Conservation (phyloP, 2,888 invertebrate species). For the Oscheius myriophilus region DNA sequence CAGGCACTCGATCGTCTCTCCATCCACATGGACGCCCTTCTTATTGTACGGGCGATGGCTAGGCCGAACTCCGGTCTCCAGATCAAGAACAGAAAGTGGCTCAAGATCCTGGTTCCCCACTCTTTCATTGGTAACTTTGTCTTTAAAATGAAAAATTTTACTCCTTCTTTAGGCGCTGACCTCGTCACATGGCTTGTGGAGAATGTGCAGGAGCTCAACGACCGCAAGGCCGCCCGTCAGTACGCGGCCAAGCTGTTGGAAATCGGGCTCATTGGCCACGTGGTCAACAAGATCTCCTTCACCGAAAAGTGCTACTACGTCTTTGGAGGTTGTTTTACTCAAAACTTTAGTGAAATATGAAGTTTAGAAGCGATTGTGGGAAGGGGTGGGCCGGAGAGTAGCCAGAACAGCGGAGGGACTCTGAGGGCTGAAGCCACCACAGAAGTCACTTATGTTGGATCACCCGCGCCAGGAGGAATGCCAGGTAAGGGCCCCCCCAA, state of each 20-base stretch:
- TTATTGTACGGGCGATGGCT: slow-evolving; percentile 90
- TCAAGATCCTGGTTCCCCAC: slow-evolving; percentile 97
- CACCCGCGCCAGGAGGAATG: slow-evolving; percentile 43
- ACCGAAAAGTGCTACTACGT: slow-evolving; percentile 68
- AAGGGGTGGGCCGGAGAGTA: slow-evolving; percentile 39
- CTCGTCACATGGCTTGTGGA: slow-evolving; percentile 65
- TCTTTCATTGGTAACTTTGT: slow-evolving; percentile 85
- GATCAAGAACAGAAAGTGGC: slow-evolving; percentile 96
- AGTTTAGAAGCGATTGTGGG: slow-evolving; percentile 37
- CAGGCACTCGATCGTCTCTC: slow-evolving; percentile 30
- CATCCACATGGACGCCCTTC: slow-evolving; percentile 41
- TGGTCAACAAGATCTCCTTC: slow-evolving; percentile 65
- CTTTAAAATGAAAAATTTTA: background rate
- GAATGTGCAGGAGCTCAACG: slow-evolving; percentile 60
- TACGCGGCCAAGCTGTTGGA: slow-evolving; percentile 60
- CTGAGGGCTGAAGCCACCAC: slow-evolving; percentile 43
- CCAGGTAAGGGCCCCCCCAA: no score
- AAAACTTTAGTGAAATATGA: background rate
- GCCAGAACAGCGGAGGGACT: slow-evolving; percentile 40
- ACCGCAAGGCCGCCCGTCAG: slow-evolving; percentile 49
- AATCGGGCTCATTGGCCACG: slow-evolving; percentile 62
- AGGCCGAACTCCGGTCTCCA: slow-evolving; percentile 94
- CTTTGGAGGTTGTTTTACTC: slow-evolving; percentile 41
- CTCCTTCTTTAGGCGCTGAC: slow-evolving; percentile 54
- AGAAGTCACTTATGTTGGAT: slow-evolving; percentile 53